These are phyloP conservation scores for Phrynocephalus versicolor DNA, from an alignment of 2,113 vertebrate species.

Conservation along the genomic window DNA sequence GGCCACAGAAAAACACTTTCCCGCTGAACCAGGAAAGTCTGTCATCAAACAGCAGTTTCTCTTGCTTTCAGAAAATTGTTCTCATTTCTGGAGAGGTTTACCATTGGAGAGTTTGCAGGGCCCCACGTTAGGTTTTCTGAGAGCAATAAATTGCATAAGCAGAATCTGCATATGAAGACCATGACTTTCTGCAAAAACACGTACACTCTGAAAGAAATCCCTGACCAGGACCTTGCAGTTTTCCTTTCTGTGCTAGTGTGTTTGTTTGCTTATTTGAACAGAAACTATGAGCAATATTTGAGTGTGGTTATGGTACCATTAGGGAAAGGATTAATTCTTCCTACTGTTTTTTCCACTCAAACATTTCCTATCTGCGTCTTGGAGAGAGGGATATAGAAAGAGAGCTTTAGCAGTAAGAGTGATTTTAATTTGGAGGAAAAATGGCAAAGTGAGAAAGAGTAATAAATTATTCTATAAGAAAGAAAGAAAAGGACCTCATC, in stretches of 20 bases:
- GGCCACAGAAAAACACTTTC: background rate
- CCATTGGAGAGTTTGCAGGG: background rate
- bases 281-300: background rate
- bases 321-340: background rate
- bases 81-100: background rate
- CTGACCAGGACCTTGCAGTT: background rate
- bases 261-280: background rate
- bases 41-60: background rate
- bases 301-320: background rate
- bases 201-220: background rate
- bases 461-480: background rate
- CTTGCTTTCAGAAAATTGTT: background rate
- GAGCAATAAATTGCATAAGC: background rate
- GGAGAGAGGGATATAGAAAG: background rate
- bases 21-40: background rate
- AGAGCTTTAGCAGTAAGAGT: background rate
- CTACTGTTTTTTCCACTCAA: background rate
- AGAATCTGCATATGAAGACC: background rate
- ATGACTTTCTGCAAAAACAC: background rate
- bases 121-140: background rate
- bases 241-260: background rate
- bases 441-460: background rate
- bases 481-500: too few species aligned
- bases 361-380: background rate
- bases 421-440: background rate